phyloP scores from a whole-genome alignment of 2,113 vertebrate species.

The Nyctereutes procyonoides region DNA sequence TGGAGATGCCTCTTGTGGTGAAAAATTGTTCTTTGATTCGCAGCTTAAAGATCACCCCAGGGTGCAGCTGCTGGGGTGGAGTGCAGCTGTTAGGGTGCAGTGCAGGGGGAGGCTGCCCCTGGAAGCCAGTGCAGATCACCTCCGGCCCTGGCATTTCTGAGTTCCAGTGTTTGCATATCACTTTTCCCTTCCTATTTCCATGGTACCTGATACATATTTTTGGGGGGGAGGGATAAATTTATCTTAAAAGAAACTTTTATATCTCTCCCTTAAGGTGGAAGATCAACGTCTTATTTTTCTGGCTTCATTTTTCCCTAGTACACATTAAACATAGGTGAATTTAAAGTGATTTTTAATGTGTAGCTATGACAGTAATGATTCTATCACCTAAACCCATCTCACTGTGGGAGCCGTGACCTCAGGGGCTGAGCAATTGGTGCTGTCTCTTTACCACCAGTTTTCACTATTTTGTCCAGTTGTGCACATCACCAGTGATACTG shows the following conservation, averaged over 20 bases:
- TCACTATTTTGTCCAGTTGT: rapidly evolving
- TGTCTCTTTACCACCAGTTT: background rate
- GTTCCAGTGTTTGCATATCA: background rate
- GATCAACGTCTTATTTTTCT: background rate
- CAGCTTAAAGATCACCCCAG: background rate
- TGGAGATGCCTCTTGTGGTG: background rate
- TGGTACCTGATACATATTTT: background rate
- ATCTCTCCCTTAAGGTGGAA: background rate
- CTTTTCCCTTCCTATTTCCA: background rate
- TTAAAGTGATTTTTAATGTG: background rate
- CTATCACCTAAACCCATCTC: background rate
- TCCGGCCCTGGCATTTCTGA: background rate
- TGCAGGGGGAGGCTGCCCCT: background rate
- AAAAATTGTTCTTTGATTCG: background rate
- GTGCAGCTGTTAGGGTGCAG: background rate
- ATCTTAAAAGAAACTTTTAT: background rate
- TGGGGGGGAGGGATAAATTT: background rate
- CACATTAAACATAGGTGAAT: too few relatives aligned
- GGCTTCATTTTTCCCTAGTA: background rate
- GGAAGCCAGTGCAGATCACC: rapidly evolving
- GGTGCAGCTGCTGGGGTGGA: background rate
- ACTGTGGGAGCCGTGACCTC: background rate
- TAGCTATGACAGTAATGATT: background rate
- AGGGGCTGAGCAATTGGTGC: background rate
- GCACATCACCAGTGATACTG: too few relatives aligned